A percentile compares a stretch with the other conserved stretches of the same genome.
phyloP scores from a whole-genome alignment of 2,888 invertebrate genomes.

The Lepeophtheirus nordmannii region DNA sequence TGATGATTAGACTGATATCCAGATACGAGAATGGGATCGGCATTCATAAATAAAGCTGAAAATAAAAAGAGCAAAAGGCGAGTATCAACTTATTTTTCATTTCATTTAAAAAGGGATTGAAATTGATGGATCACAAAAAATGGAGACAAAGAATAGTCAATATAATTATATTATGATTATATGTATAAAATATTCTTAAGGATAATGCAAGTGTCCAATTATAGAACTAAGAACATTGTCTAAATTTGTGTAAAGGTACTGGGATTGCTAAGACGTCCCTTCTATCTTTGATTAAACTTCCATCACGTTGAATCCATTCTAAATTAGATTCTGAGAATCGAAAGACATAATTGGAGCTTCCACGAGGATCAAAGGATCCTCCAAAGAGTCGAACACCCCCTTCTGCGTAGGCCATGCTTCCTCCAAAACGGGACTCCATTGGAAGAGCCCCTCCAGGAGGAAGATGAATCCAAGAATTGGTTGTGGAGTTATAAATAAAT shows the following conservation, averaged over 20 bases:
- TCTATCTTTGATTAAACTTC: not conserved
- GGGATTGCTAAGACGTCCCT: not conserved
- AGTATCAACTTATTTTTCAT: too few species aligned
- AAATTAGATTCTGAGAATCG: not conserved
- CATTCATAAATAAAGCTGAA: too few species aligned
- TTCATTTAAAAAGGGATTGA: not conserved
- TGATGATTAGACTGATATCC: too few species aligned
- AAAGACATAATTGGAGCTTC: not conserved
- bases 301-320: not conserved
- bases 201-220: not conserved
- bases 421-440: not conserved
- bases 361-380: not conserved
- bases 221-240: not conserved
- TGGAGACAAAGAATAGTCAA: not conserved
- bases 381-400: constrained; percentile 9
- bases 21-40: too few species aligned
- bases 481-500: not conserved
- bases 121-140: not conserved
- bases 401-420: not conserved
- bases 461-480: not conserved
- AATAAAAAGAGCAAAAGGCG: too few species aligned
- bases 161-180: not conserved
- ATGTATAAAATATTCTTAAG: not conserved
- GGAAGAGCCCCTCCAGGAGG: not conserved
- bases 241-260: constrained; percentile 3